A percentile compares a stretch with the other conserved stretches of the same genome.
These are phyloP conservation scores for Bolborhynchus lineola DNA, from an alignment of 2,113 vertebrate species.

Conservation along the genomic window DNA sequence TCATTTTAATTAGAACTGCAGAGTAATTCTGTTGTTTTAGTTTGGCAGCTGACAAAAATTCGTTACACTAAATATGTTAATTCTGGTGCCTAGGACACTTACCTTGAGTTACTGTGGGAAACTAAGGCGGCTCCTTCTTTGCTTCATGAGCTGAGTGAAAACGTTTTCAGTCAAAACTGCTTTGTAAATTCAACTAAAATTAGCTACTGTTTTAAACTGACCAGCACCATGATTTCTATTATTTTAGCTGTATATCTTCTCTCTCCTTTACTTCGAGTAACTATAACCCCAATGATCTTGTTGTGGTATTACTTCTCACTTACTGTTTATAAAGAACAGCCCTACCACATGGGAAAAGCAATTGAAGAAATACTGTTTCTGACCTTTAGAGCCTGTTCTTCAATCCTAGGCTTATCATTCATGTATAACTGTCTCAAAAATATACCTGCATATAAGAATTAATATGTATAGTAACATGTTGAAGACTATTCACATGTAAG, in stretches of 20 bases:
- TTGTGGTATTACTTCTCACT: neutral
- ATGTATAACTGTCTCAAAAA: neutral
- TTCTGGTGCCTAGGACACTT: neutral
- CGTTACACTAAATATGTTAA: neutral
- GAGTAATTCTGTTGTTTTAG: neutral
- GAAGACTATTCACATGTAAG: neutral
- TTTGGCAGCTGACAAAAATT: neutral
- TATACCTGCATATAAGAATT: neutral
- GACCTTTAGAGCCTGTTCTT: neutral
- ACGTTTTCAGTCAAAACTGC: neutral
- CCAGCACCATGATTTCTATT: neutral
- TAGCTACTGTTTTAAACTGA: neutral
- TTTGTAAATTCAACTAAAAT: neutral
- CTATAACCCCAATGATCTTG: neutral
- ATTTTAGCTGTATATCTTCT: neutral
- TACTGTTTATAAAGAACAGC: neutral
- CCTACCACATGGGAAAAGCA: neutral
- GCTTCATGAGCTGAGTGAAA: neutral
- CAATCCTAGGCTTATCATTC: neutral
- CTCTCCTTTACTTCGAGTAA: neutral
- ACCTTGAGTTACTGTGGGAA: neutral
- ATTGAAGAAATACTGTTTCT: neutral
- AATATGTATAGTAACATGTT: neutral
- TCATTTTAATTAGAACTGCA: neutral
- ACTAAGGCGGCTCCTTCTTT: neutral